A percentile compares a stretch with the other conserved stretches of the same genome.
Evolutionary conservation across 2,888 invertebrate species (phyloP).

Genomic region (Dugesia japonica): DNA sequence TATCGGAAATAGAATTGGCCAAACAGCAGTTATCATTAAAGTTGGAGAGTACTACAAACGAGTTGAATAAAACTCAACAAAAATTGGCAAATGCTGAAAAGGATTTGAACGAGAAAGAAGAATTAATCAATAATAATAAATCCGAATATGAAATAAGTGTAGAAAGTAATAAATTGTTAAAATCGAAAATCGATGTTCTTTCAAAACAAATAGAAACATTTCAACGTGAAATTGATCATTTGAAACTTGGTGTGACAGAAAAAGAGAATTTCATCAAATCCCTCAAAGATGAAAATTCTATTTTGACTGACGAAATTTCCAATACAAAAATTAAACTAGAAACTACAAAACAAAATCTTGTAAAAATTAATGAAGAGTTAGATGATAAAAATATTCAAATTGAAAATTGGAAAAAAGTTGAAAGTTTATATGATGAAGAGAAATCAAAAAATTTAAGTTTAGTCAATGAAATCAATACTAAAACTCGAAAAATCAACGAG

Average conservation of each 20-base stretch:
- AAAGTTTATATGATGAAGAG: neutral
- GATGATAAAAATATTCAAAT: neutral
- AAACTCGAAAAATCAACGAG: neutral
- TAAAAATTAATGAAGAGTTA: neutral
- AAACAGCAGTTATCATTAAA: neutral
- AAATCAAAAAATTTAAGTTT: neutral
- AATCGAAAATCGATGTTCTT: neutral
- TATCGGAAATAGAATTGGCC: neutral
- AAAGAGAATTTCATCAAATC: neutral
- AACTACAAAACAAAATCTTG: neutral
- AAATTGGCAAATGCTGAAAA: neutral
- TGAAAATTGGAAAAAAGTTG: neutral
- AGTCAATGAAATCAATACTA: neutral
- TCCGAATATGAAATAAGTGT: neutral
- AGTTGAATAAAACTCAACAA: neutral
- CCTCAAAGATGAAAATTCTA: neutral
- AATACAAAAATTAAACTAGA: neutral
- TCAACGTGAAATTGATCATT: neutral
- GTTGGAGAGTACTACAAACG: neutral
- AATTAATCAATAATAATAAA: neutral
- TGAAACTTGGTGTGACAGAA: neutral
- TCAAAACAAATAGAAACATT: neutral
- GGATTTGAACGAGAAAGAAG: neutral
- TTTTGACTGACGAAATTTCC: constrained; percentile 24
- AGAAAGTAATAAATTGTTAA: neutral